Base-by-base conservation (phyloP, 2,888 invertebrate species). In the Drosophila paramelanica region DNA sequence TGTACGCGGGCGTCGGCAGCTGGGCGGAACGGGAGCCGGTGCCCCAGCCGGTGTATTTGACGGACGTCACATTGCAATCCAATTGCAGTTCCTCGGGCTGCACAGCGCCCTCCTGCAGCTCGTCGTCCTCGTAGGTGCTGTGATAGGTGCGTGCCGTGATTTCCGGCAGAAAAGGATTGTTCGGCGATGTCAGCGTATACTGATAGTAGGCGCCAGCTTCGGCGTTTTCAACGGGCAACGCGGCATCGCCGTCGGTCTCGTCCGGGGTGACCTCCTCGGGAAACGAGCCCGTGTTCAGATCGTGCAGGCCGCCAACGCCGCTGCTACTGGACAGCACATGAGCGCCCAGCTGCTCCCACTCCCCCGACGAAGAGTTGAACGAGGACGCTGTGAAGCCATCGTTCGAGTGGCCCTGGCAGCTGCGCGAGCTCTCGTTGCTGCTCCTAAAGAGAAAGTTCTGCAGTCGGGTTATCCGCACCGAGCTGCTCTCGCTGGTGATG, bases 91-190 rank as follows among this genome's bases (percentile, higher is more conserved):
- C 89, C 4, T 81, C 70, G 6, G 61, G 41, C 38, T 65, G 70
- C n/a, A n/a, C 38, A n/a, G 31, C 45, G 3, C 47, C 56, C 6
- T 70, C 73, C 10, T 43, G 58, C 4, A 41, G 57, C 11, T 74
- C 73, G 5, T 83, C 88, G 10, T 89, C 90, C 38, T 89, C 87
- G 39, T 91, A 90, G 45, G 88, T 88, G 66, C 87, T 91, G 61
- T 91, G 90, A 70, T 92, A 92, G 27, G 89, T 90, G 39, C 91
- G 88, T 7, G 92, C 92, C 5, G 91, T 92, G 13, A 92, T 92
- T 79, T 92, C 92, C 36, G 92, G 92, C 51, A 92, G 67, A 66
- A 92, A 92, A 1, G 92, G 92, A 89, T 92, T 92, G 71, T 91
- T 92, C 10, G 92, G 92, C 1, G 92, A 92, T 8, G 92, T 91